Conservation (phyloP, 2,888 invertebrate genomes). For the Philhelius pedissequus region DNA sequence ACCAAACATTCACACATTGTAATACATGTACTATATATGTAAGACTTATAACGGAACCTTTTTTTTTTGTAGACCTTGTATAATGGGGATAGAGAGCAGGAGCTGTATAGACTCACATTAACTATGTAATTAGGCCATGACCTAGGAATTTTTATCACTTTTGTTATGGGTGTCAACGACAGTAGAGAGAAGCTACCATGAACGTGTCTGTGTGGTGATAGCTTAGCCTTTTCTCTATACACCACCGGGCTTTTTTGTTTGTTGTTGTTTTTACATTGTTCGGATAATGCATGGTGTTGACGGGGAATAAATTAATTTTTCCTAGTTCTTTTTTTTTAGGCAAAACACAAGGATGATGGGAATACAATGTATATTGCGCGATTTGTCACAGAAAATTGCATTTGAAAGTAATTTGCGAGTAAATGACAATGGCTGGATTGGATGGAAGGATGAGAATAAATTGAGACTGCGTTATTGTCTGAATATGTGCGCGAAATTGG, state of each 20-base stretch:
- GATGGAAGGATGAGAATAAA: slow-evolving; percentile 3
- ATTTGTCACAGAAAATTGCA: slow-evolving; percentile 68
- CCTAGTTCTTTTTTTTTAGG: neutral
- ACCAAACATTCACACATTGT: too few relatives aligned
- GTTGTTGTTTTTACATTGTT: slow-evolving; percentile 27
- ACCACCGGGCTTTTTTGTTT: neutral
- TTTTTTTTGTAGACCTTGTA: slow-evolving; percentile 30
- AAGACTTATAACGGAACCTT: slow-evolving; percentile 25
- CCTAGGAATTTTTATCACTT: slow-evolving; percentile 69
- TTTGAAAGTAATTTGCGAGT: slow-evolving; percentile 58
- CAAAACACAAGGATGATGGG: slow-evolving; percentile 27
- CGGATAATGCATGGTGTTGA: slow-evolving; percentile 56
- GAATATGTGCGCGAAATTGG: slow-evolving; percentile 13
- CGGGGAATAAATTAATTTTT: slow-evolving; percentile 66
- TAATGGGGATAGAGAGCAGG: slow-evolving; percentile 10
- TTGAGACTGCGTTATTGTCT: neutral
- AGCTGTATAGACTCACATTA: slow-evolving; percentile 62
- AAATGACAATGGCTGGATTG: neutral
- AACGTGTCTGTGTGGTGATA: slow-evolving; percentile 12
- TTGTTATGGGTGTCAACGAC: slow-evolving; percentile 65
- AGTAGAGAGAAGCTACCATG: slow-evolving; percentile 42
- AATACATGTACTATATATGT: neutral
- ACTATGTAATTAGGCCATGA: slow-evolving; percentile 69
- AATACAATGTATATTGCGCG: slow-evolving; percentile 62
- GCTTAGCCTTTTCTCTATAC: slow-evolving; percentile 25